These are phyloP conservation scores for Oxyura jamaicensis DNA, from an alignment of 2,113 vertebrate species.

Conservation along the genomic window DNA sequence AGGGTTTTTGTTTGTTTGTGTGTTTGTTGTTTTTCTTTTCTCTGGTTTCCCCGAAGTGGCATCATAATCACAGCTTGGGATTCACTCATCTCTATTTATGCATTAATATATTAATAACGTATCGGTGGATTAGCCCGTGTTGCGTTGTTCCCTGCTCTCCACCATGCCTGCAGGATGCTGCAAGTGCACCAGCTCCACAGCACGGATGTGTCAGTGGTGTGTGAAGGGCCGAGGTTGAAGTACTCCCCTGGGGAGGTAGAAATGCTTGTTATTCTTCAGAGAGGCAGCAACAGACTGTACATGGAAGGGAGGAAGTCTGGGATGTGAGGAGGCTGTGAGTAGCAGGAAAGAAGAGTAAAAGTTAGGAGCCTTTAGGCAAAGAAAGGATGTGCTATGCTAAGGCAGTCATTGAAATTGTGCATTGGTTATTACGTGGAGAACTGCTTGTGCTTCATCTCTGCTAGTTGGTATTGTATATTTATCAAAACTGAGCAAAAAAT, in stretches of 20 bases:
- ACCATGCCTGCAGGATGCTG: accelerated
- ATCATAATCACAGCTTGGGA: not conserved
- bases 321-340: not conserved
- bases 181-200: not conserved
- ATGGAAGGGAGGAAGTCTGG: not conserved
- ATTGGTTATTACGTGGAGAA: accelerated
- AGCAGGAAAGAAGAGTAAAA: not conserved
- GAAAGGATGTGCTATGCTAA: not conserved
- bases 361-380: accelerated
- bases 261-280: not conserved
- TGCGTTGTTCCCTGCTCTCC: not conserved
- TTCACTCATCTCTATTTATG: accelerated
- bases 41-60: not conserved
- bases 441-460: not conserved
- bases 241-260: accelerated
- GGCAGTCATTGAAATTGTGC: not conserved
- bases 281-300: not conserved
- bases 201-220: not conserved
- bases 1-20: not conserved
- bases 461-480: not conserved
- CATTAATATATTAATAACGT: no score
- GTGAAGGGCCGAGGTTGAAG: not conserved
- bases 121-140: not conserved
- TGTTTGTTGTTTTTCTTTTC: not conserved
- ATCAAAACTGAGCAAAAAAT: not conserved